These are phyloP conservation scores for Steinernema khuongi DNA, from an alignment of 1,140 invertebrate genomes.

Conservation along the genomic window DNA sequence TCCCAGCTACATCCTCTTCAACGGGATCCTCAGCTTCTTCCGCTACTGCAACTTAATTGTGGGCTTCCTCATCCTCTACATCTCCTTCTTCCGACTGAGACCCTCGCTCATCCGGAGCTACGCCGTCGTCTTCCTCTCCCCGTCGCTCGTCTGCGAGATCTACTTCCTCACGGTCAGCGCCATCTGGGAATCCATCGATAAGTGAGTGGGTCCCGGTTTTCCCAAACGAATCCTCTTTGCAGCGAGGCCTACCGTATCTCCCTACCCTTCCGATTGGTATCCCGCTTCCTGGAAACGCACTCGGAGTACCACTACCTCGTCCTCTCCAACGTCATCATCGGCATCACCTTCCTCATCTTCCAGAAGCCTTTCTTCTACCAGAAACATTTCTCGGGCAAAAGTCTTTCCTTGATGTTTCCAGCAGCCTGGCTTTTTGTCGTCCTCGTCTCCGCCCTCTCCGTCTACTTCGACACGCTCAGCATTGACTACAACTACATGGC, in stretches of 20 bases:
- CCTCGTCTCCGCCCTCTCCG: not conserved
- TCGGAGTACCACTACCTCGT: not conserved
- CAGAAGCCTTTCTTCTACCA: not conserved
- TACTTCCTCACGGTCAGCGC: conserved; percentile 1
- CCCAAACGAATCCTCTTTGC: not conserved
- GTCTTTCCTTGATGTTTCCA: not conserved
- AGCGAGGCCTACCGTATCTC: not conserved
- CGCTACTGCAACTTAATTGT: not conserved
- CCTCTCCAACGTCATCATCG: conserved; percentile 8
- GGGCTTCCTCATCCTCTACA: not conserved
- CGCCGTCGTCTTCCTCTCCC: not conserved
- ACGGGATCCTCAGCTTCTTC: not conserved
- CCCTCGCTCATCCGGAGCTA: not conserved
- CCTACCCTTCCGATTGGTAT: not conserved
- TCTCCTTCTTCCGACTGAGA: not conserved
- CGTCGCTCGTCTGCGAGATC: not conserved
- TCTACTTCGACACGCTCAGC: not conserved
- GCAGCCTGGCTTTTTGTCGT: not conserved
- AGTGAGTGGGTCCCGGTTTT: not conserved
- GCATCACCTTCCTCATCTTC: not conserved
- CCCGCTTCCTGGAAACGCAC: not conserved
- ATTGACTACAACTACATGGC: conserved; percentile 6
- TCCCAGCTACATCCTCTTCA: not conserved
- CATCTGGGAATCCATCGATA: not conserved
- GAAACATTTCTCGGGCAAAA: not conserved